A percentile compares a stretch with the other conserved stretches of the same genome.
Conservation (phyloP, 1,140 invertebrate genomes). For the Aphelenchoides avenae region DNA sequence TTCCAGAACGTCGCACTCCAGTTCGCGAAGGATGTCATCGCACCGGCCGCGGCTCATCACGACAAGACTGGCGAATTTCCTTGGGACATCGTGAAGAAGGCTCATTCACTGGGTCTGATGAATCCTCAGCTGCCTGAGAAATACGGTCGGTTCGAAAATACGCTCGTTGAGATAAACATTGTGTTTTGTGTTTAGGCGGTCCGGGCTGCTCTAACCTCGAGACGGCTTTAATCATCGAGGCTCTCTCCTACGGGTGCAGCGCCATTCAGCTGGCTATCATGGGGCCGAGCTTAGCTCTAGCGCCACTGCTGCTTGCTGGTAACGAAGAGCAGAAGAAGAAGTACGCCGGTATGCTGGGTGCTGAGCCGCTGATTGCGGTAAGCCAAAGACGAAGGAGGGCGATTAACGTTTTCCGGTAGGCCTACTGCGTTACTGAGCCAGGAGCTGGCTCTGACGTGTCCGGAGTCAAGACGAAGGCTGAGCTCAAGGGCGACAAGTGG, state of each 20-base stretch:
- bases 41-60: constrained; percentile 80
- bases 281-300: constrained; percentile 68
- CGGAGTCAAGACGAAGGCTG: constrained; percentile 44
- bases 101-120: constrained; percentile 79
- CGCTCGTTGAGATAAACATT: background rate
- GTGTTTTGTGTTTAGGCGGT: constrained; percentile 31
- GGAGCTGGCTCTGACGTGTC: constrained; percentile 70
- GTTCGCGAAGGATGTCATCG: constrained; percentile 84
- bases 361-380: constrained; percentile 81
- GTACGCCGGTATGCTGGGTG: constrained; percentile 78
- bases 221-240: constrained; percentile 79
- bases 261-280: constrained; percentile 81
- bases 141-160: constrained; percentile 58
- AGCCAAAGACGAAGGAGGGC: background rate
- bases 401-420: constrained; percentile 9
- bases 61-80: constrained; percentile 82
- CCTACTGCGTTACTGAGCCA: constrained; percentile 78
- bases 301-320: constrained; percentile 79
- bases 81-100: constrained; percentile 89
- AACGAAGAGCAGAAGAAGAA: constrained; percentile 85
- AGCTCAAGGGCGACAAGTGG: constrained; percentile 45
- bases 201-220: constrained; percentile 67
- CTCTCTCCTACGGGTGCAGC: constrained; percentile 87
- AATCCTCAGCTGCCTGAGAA: constrained; percentile 75
- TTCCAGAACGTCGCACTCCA: constrained; percentile 72